Percentiles rank a stretch among this genome's conserved stretches.
These are phyloP conservation scores for Desmophyllum pertusum DNA, from an alignment of 92 coral and sea anemone genomes.

Conservation along the genomic window DNA sequence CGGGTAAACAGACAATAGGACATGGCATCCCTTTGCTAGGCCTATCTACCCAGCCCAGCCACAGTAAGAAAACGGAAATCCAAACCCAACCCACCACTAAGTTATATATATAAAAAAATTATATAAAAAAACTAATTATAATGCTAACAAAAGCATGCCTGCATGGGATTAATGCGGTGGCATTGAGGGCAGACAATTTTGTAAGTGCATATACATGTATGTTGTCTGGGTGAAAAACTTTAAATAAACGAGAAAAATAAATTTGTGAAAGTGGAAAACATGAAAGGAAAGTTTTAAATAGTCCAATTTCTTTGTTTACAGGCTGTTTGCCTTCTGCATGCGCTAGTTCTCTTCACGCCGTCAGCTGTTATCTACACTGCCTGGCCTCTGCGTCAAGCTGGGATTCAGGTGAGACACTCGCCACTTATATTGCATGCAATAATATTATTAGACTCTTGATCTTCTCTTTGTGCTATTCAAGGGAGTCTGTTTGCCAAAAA, in stretches of 20 bases:
- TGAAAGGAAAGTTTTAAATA: background rate
- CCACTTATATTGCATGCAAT: background rate
- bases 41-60: too few relatives aligned
- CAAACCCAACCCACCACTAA: too few relatives aligned
- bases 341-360: constrained; percentile 66
- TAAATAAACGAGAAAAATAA: too few relatives aligned
- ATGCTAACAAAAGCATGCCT: too few relatives aligned
- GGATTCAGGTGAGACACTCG: constrained; percentile 67
- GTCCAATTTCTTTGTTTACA: constrained; percentile 15
- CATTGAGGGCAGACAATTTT: too few relatives aligned
- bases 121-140: too few relatives aligned
- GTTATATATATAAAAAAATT: too few relatives aligned
- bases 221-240: background rate
- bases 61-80: too few relatives aligned
- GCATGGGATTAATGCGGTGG: too few relatives aligned
- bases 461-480: background rate
- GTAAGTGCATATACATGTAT: too few relatives aligned
- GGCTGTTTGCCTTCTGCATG: constrained; percentile 70
- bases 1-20: too few relatives aligned
- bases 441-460: background rate
- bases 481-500: background rate
- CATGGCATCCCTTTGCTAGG: too few relatives aligned
- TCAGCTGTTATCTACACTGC: constrained; percentile 68
- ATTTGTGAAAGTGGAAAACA: background rate
- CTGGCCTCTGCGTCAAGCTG: constrained; percentile 66